Conservation (phyloP, 2,113 vertebrate genomes). For the Tachuris rubrigastra region DNA sequence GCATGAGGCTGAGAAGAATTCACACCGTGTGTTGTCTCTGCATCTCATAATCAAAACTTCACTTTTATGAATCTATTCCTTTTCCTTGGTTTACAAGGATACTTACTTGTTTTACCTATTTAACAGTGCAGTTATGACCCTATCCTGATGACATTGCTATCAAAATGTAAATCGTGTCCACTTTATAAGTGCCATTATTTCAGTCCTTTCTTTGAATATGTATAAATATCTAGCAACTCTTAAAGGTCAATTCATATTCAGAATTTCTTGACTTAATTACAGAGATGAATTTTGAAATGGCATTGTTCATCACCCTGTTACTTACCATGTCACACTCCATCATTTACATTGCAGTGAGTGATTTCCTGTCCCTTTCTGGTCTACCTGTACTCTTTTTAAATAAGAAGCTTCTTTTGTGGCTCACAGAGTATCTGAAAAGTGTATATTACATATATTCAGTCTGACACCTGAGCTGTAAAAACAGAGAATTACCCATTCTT, state of each 20-base stretch:
- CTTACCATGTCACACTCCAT: not conserved
- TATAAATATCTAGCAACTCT: constrained; percentile 4
- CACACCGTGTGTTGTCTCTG: not conserved
- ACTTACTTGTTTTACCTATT: not conserved
- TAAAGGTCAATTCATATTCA: constrained; percentile 14
- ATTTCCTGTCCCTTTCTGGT: not conserved
- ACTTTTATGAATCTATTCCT: not conserved
- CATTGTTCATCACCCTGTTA: not conserved
- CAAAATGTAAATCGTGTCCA: not conserved
- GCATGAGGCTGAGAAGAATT: not conserved
- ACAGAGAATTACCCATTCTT: not conserved
- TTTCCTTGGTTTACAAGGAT: not conserved
- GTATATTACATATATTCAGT: not conserved
- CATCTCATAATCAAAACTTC: not conserved
- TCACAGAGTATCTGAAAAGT: not conserved
- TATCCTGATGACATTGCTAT: not conserved
- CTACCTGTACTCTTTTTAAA: not conserved
- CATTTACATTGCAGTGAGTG: not conserved
- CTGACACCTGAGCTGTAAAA: not conserved
- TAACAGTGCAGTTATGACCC: not conserved
- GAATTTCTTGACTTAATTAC: constrained; percentile 24
- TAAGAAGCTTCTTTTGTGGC: not conserved
- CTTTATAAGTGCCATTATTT: not conserved
- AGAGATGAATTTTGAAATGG: constrained; percentile 8
- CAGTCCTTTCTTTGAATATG: not conserved